phyloP scores from a whole-genome alignment of 2,113 vertebrate genomes.

The Todiramphus saurophagus region DNA sequence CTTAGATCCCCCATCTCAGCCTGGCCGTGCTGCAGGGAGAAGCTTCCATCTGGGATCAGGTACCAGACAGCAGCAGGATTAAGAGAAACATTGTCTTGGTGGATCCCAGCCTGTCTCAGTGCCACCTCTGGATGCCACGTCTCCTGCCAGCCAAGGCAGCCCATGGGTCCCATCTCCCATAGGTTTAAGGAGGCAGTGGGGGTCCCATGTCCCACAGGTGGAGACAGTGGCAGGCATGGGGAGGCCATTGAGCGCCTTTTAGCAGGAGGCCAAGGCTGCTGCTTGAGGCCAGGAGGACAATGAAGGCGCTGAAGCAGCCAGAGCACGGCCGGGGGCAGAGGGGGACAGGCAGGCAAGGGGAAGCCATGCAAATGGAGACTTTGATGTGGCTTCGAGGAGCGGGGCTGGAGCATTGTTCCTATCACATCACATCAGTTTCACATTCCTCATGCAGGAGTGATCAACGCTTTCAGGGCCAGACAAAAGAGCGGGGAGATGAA shows the following conservation, averaged over 20 bases:
- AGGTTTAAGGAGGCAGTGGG: too few species aligned
- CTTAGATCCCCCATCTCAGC: background rate
- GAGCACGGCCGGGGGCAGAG: constrained; percentile 45
- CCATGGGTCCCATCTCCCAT: background rate
- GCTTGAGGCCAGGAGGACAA: constrained; percentile 14
- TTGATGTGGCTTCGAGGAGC: constrained; percentile 58
- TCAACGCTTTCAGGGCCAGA: constrained; percentile 55
- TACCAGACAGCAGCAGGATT: background rate
- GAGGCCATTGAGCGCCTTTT: background rate
- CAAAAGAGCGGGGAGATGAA: constrained; percentile 51
- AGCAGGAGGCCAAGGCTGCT: constrained; percentile 16
- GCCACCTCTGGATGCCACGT: background rate
- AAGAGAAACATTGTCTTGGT: accelerated
- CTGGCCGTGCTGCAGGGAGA: background rate
- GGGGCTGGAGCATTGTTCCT: constrained; percentile 40
- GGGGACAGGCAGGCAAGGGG: constrained; percentile 53
- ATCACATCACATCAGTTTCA: constrained; percentile 66
- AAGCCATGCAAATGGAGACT: constrained; percentile 62
- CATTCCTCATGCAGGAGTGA: constrained; percentile 68
- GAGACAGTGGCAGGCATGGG: background rate
- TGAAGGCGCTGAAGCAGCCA: constrained; percentile 56
- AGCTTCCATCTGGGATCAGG: background rate
- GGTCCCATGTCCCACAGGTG: background rate
- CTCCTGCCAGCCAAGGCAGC: background rate
- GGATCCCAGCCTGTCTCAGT: background rate